Evolutionary conservation across 2,888 invertebrate species (phyloP).

Genomic region (Tanypteryx hageni): DNA sequence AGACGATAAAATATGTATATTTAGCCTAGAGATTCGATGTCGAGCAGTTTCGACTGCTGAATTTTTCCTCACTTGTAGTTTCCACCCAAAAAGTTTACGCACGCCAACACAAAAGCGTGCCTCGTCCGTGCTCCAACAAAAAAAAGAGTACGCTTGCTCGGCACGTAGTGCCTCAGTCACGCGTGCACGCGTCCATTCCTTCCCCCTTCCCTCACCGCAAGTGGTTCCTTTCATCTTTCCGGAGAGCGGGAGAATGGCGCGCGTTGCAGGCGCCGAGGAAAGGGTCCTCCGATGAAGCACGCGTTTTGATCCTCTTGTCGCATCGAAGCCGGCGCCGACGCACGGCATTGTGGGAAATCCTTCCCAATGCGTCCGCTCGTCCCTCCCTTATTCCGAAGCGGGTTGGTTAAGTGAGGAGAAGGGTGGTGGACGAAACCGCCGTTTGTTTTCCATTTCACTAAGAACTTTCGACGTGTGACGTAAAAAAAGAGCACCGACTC

Average conservation of each 20-base stretch:
- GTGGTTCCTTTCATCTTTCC: slow-evolving; percentile 48
- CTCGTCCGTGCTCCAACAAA: slow-evolving; percentile 10
- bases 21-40: no score
- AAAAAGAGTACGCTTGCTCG: slow-evolving; percentile 34
- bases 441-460: background rate
- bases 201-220: background rate
- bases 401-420: background rate
- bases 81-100: slow-evolving; percentile 31
- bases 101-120: slow-evolving; percentile 49
- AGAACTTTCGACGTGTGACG: background rate
- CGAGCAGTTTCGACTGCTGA: no score
- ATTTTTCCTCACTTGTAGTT: background rate
- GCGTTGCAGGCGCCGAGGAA: background rate
- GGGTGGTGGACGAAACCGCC: background rate
- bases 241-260: slow-evolving; percentile 1
- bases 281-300: slow-evolving; percentile 17
- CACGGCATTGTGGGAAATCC: slow-evolving; percentile 29
- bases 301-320: slow-evolving; percentile 29
- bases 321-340: background rate
- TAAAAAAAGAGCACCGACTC: background rate
- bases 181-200: slow-evolving; percentile 37
- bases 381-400: background rate
- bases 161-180: slow-evolving; percentile 43
- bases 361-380: slow-evolving; percentile 39
- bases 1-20: no score